Base-by-base conservation (phyloP, 1,140 invertebrate genomes). In the Megalonaias nervosa region DNA sequence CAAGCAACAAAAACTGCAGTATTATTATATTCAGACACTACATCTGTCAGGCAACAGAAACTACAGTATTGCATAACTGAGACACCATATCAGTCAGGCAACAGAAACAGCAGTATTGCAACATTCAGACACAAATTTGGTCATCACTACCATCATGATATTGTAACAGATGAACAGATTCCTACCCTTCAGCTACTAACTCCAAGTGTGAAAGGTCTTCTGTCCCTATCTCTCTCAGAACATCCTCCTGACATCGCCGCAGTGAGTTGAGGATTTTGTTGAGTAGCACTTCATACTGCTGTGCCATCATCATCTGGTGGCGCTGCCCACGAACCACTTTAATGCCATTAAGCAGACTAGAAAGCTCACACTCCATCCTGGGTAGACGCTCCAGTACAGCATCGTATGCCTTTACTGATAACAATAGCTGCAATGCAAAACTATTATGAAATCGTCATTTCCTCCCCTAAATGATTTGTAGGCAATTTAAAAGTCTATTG, bases 161-260 rank as follows among this genome's bases (percentile, higher is more conserved):
- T 11, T 48, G 38, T 48, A 48, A 11, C 38, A 48, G 38, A 48
- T 48, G 6, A 16, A 60, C 17, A 9, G 19, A 17, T n/a, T 23
- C 85, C 81, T 75, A 89, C 88, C 86, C 82, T 80, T 89, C 86
- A 15, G 88, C 85, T 4, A 86, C 83, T 38, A 89, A 71, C 68
- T 85, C 79, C n/a, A 89, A 62, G 71, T 80, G 66, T 11, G 86
- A 88, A 12, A 88, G 77, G 77, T 86, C 86, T 67, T 81, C 75
- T 26, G 80, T 68, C 15, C 67, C 59, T 14, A 86, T 71, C 6
- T 75, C 69, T 56, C 55, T 38, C 5, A 64, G 69, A 4, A 82
- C 86, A 70, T 81, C 65, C 38, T 81, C 74, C 77, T 88, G 86
- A 72, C 82, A 81, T 2, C 81, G 64, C 17, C 88, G 71, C 17